Base-by-base conservation (phyloP, 2,888 invertebrate species). In the Glyphotaelius pellucidus region DNA sequence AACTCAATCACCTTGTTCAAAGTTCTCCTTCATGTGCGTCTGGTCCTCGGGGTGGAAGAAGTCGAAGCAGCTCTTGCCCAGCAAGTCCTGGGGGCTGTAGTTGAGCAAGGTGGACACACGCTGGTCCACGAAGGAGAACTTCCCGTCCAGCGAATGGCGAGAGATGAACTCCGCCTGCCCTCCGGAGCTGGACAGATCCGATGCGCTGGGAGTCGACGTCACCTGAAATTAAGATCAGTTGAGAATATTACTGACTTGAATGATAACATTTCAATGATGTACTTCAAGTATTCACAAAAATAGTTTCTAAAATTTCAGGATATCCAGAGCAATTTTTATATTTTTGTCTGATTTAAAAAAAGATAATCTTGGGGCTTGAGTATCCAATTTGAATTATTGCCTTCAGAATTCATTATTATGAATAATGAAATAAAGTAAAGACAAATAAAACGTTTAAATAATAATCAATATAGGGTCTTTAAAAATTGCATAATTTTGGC, bases 81-180 rank as follows among this genome's bases (percentile, higher is more conserved):
- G 96, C 93, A 99, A 96, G 95, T 99, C 99, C 7, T 98, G 98
- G 15, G 99, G 99, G 91, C 98, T 98, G 95, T 99, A 99, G 30
- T 99, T 99, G 91, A 99, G 96, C 93, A 99, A 97, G 94, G 97
- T 97, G 94, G 98, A 97, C 89, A 99, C 99, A 94, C 99, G 97
- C 95, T 99, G 99, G 96, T 99, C 99, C 91, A 99, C 99, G 96
- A 99, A 99, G 90, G 99, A 99, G 95, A 99, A 99, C 95, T 99
- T 99, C 31, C 99, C 99, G 95, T 99, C 99, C 94, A 98, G 98
- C 87, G 98, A 98, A 96, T 99, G 99, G 83, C 99, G 97, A 87
- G 99, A 99, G 94, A 99, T 99, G 95, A 99, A 99, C 96, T 99
- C 99, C 94, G 97, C 96, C 94, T 98, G 98, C 94, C 97, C 97